Evolutionary conservation across 2,888 invertebrate species (phyloP).

Genomic region (Polydrusus pterygomalis): DNA sequence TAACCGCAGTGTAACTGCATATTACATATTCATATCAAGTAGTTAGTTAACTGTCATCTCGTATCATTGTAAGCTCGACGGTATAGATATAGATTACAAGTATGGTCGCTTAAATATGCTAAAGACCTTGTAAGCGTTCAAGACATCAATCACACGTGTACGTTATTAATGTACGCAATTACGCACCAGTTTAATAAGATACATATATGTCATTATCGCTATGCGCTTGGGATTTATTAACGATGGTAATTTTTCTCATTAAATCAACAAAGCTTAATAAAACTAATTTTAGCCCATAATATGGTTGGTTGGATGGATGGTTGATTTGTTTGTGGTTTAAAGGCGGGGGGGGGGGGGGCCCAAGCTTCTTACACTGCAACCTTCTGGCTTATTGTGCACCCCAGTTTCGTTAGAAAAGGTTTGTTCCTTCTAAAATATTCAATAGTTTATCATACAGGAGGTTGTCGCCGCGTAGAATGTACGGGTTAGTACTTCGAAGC

Average conservation of each 20-base stretch:
- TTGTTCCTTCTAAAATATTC: too few relatives aligned
- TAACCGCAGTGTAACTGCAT: slow-evolving; percentile 27
- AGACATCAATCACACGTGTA: slow-evolving; percentile 29
- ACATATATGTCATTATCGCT: neutral
- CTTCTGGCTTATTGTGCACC: too few relatives aligned
- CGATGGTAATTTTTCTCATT: neutral
- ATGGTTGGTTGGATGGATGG: too few relatives aligned
- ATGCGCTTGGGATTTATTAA: neutral
- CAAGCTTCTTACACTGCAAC: too few relatives aligned
- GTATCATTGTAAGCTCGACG: slow-evolving; percentile 42
- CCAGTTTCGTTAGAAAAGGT: too few relatives aligned
- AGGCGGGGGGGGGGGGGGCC: too few relatives aligned
- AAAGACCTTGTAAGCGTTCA: slow-evolving; percentile 38
- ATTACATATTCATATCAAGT: slow-evolving; percentile 43
- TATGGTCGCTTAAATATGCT: slow-evolving; percentile 28
- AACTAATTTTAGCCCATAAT: too few relatives aligned
- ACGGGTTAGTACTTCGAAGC: too few relatives aligned
- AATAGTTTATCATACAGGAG: too few relatives aligned
- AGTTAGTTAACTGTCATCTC: slow-evolving; percentile 48
- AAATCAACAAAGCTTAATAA: neutral
- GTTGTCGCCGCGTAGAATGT: too few relatives aligned
- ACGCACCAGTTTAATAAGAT: neutral
- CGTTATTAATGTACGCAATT: slow-evolving; percentile 12
- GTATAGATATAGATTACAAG: slow-evolving; percentile 23
- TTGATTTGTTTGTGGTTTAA: too few relatives aligned